Evolutionary conservation across 2,113 vertebrate genomes (phyloP).

Genomic region (Mirounga angustirostris): DNA sequence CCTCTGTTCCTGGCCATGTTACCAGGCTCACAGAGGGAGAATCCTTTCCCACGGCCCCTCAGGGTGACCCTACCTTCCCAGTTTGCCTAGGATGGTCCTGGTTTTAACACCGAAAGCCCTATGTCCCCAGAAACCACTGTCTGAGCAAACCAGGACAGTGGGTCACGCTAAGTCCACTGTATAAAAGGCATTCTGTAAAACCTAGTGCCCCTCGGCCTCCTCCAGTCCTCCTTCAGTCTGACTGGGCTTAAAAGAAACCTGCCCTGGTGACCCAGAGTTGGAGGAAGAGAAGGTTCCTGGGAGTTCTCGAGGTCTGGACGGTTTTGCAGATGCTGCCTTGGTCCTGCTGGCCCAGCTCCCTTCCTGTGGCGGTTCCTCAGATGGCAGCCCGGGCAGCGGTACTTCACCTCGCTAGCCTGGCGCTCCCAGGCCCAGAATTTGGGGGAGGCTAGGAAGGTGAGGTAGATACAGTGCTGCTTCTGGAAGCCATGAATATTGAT

Average conservation of each 20-base stretch:
- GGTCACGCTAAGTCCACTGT: neutral
- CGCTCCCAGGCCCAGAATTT: neutral
- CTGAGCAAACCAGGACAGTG: neutral
- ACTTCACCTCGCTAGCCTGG: neutral
- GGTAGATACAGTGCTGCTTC: neutral
- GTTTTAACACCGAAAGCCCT: neutral
- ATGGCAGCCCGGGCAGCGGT: fast-evolving
- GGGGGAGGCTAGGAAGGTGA: neutral
- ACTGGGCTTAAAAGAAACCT: neutral
- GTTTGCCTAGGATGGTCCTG: neutral
- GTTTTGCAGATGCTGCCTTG: neutral
- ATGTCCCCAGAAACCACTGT: neutral
- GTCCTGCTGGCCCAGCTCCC: neutral
- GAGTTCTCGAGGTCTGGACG: neutral
- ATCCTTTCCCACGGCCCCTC: neutral
- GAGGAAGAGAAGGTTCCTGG: neutral
- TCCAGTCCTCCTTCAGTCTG: neutral
- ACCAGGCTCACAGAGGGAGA: neutral
- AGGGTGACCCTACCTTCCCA: neutral
- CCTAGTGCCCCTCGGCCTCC: no score
- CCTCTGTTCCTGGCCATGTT: neutral
- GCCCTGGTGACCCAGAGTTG: neutral
- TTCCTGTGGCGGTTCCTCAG: neutral
- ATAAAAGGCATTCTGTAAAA: neutral
- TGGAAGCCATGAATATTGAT: neutral